These are phyloP conservation scores for Ptilorrhoa leucosticta DNA, from an alignment of 2,113 vertebrate species.

Conservation along the genomic window DNA sequence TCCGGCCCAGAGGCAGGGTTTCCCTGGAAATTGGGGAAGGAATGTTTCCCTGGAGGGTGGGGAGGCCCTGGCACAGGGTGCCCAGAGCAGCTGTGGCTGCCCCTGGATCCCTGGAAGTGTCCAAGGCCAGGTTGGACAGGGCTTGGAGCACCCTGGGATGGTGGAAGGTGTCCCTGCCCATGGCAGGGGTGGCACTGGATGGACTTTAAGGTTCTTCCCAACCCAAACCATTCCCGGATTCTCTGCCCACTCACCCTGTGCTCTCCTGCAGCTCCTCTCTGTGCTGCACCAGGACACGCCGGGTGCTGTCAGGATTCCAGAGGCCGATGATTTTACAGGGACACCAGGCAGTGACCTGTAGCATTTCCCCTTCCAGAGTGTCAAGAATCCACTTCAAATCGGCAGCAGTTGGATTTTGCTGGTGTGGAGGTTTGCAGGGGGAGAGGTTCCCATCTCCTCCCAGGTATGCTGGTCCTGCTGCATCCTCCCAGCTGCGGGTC, in stretches of 20 bases:
- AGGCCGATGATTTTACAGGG: rapidly evolving
- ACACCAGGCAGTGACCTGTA: neutral
- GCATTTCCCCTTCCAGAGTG: no score
- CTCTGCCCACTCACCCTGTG: neutral
- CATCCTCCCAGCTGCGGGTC: neutral
- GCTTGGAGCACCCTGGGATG: neutral
- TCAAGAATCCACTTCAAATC: rapidly evolving
- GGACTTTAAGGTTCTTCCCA: neutral
- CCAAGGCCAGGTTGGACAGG: neutral
- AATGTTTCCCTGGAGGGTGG: neutral
- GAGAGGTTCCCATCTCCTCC: neutral
- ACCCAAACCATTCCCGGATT: neutral
- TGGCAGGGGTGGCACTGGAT: rapidly evolving
- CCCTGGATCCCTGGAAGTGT: neutral
- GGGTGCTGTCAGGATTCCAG: rapidly evolving
- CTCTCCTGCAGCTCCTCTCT: neutral
- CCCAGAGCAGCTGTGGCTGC: neutral
- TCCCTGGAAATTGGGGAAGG: neutral
- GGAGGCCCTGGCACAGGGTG: neutral
- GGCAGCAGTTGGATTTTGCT: neutral
- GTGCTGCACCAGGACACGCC: rapidly evolving
- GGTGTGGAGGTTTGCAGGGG: rapidly evolving
- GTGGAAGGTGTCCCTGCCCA: neutral
- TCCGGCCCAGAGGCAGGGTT: rapidly evolving
- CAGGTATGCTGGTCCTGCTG: neutral